Conservation (phyloP, 2,797 vertebrate species). For the Phrynocephalus vlangalii region DNA sequence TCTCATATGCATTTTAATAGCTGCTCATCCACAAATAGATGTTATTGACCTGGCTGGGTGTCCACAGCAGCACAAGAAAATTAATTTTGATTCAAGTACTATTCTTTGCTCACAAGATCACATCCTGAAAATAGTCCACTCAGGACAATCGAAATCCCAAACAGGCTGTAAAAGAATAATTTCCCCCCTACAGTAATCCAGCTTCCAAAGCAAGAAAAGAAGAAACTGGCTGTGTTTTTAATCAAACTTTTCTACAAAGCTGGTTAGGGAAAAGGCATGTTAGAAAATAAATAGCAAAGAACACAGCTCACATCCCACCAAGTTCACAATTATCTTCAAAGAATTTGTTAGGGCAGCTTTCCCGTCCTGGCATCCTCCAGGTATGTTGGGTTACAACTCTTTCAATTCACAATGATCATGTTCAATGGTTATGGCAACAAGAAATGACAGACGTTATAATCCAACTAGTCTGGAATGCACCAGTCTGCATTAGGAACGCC, state of each 20-base stretch:
- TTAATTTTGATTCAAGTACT: neutral
- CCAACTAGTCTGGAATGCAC: neutral
- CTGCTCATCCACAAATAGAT: constrained; percentile 3
- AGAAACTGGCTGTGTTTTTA: neutral
- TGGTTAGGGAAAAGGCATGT: constrained; percentile 27
- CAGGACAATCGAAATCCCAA: constrained; percentile 2
- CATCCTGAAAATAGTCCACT: neutral
- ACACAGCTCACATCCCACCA: neutral
- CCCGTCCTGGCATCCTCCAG: neutral
- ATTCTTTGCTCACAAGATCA: neutral
- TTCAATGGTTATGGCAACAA: neutral
- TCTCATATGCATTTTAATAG: neutral
- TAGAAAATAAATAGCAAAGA: neutral
- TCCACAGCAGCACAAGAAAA: neutral
- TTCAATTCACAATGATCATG: neutral
- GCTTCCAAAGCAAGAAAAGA: neutral
- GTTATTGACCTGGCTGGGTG: neutral
- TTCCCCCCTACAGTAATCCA: neutral
- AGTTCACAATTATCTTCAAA: neutral
- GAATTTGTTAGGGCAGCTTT: neutral
- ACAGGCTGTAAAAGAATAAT: neutral
- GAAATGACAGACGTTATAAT: neutral
- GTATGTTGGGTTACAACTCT: neutral
- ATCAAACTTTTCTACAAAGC: constrained; percentile 19
- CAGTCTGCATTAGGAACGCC: accelerated